These are phyloP conservation scores for Drosophila phalerata DNA, from an alignment of 2,888 invertebrate genomes.

Conservation along the genomic window DNA sequence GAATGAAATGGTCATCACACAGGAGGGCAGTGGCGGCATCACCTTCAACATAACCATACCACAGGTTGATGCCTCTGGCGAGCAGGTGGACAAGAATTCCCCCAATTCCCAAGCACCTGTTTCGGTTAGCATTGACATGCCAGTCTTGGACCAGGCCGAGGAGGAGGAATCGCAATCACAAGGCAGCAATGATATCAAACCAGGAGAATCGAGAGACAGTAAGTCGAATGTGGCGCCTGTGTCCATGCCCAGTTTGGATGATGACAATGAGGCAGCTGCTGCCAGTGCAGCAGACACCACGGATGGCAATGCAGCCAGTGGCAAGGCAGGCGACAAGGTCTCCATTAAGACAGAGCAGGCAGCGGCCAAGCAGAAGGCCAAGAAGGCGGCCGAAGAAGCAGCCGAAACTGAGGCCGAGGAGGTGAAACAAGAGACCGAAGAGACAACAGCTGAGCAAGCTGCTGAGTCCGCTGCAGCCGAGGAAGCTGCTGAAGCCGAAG, in stretches of 20 bases:
- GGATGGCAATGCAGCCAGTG: constrained; percentile 45
- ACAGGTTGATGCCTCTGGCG: constrained; percentile 78
- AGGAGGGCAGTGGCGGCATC: constrained; percentile 85
- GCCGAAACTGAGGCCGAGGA: constrained; percentile 38
- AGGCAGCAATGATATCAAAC: constrained; percentile 65
- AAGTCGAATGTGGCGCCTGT: constrained; percentile 80
- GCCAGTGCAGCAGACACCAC: constrained; percentile 51
- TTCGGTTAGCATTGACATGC: constrained; percentile 85
- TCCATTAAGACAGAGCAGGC: constrained; percentile 48
- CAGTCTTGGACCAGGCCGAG: constrained; percentile 84
- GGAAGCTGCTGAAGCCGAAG: constrained; percentile 64
- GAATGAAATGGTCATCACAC: constrained; percentile 85
- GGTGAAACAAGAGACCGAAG: constrained; percentile 47
- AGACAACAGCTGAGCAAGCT: constrained; percentile 55
- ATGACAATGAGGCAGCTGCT: constrained; percentile 83
- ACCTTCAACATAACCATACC: constrained; percentile 86
- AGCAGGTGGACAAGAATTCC: constrained; percentile 67
- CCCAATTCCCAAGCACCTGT: constrained; percentile 76
- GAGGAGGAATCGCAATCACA: constrained; percentile 81
- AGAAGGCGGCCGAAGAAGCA: constrained; percentile 22
- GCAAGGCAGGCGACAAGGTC: constrained; percentile 44
- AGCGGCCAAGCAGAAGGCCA: constrained; percentile 49
- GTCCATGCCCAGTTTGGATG: constrained; percentile 86
- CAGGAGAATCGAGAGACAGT: constrained; percentile 43
- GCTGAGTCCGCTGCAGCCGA: constrained; percentile 56